A percentile compares a stretch with the other conserved stretches of the same genome.
phyloP scores from a whole-genome alignment of 2,113 vertebrate species.

The Rafetus swinhoei region DNA sequence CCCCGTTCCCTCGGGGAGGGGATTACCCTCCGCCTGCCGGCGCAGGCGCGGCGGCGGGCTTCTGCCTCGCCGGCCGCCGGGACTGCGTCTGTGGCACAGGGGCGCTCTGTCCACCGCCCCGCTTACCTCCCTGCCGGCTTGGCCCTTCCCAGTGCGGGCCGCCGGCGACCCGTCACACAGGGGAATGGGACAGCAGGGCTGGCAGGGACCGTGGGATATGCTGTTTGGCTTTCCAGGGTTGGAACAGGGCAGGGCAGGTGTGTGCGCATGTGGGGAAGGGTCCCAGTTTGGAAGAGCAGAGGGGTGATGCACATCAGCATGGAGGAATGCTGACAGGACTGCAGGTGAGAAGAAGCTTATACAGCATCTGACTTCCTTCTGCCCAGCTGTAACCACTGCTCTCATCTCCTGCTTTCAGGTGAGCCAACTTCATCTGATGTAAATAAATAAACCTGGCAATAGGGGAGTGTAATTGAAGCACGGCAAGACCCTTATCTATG shows the following conservation, averaged over 20 bases:
- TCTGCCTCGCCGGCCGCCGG: too few species aligned
- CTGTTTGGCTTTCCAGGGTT: too few species aligned
- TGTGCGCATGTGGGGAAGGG: neutral
- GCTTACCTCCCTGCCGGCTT: too few species aligned
- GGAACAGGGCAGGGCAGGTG: accelerated
- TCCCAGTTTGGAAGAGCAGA: accelerated
- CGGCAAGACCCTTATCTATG: constrained; percentile 32
- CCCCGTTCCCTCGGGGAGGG: too few species aligned
- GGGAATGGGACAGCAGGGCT: neutral
- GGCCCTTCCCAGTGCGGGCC: too few species aligned
- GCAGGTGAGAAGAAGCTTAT: neutral
- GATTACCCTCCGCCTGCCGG: too few species aligned
- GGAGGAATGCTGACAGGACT: accelerated
- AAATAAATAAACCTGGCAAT: constrained; percentile 63
- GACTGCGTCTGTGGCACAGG: too few species aligned
- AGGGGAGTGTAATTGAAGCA: constrained; percentile 22
- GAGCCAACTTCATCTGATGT: constrained; percentile 33
- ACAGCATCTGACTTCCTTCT: neutral
- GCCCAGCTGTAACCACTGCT: neutral
- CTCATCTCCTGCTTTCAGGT: neutral
- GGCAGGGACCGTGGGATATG: neutral
- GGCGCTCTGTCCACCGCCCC: too few species aligned
- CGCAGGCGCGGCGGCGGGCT: too few species aligned
- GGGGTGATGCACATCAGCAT: accelerated
- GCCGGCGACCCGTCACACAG: too few species aligned